A percentile compares a stretch with the other conserved stretches of the same genome.
These are phyloP conservation scores for Lagothrix lagotricha DNA, from an alignment of 2,797 vertebrate species.

Conservation along the genomic window DNA sequence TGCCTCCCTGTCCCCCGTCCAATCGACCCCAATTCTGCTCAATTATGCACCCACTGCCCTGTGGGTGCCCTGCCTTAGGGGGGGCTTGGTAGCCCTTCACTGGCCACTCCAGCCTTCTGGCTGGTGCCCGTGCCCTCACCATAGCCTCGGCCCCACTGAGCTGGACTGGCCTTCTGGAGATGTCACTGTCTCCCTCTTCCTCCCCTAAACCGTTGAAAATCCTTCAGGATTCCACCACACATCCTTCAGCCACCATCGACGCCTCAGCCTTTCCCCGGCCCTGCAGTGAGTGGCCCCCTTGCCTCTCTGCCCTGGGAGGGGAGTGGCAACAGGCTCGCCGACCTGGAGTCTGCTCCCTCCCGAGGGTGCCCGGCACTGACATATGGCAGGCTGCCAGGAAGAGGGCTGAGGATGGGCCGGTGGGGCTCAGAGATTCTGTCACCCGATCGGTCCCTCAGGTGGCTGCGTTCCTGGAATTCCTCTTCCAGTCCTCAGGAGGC, in stretches of 20 bases:
- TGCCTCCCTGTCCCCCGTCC: neutral
- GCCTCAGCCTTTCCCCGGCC: neutral
- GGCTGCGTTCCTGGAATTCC: neutral
- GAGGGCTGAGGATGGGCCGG: neutral
- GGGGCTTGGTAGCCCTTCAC: neutral
- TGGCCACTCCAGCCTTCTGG: neutral
- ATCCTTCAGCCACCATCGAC: too few species aligned
- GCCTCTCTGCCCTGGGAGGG: neutral
- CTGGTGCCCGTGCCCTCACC: neutral
- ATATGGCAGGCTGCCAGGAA: neutral
- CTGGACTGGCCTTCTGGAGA: neutral
- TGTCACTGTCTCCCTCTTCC: neutral
- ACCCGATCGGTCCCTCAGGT: neutral
- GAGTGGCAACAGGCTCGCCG: neutral
- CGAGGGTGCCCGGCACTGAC: too few species aligned
- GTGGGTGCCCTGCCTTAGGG: neutral
- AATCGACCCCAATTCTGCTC: neutral
- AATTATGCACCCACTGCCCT: too few species aligned
- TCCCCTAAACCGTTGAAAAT: neutral
- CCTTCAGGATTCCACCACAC: neutral
- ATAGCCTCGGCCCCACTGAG: neutral
- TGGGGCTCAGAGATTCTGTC: neutral
- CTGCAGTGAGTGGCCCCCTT: neutral
- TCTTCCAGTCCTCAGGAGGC: neutral
- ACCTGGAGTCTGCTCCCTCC: neutral